Evolutionary conservation across 1,140 invertebrate genomes (phyloP).

Genomic region (Drosophila pandora): DNA sequence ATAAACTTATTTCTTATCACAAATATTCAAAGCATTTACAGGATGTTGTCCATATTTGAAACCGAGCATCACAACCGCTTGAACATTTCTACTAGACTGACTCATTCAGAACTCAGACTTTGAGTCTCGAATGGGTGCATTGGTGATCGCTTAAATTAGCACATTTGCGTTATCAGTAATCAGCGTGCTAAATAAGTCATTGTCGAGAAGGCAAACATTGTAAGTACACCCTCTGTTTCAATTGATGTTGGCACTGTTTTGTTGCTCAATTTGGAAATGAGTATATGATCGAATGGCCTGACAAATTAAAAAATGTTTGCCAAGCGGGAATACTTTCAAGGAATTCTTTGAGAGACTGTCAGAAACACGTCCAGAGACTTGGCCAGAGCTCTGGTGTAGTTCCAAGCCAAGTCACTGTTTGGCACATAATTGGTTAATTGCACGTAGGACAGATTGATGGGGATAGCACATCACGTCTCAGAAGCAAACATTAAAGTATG

Average conservation of each 20-base stretch:
- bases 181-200: conserved; percentile 55
- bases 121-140: conserved; percentile 9
- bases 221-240: conserved; percentile 19
- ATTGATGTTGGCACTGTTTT: conserved; percentile 11
- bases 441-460: conserved; percentile 39
- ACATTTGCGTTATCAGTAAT: conserved; percentile 40
- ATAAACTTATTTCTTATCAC: too few relatives aligned
- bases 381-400: background rate
- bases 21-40: background rate
- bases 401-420: conserved; percentile 22
- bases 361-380: conserved; percentile 28
- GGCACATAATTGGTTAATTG: conserved; percentile 49
- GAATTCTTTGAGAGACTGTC: conserved; percentile 21
- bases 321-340: conserved; percentile 6
- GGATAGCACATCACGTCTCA: conserved; percentile 3
- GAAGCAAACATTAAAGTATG: background rate
- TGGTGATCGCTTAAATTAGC: conserved; percentile 31
- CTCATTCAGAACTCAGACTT: background rate
- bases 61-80: background rate
- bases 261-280: background rate
- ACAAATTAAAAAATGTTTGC: conserved; percentile 59
- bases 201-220: conserved; percentile 43
- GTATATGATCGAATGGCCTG: conserved; percentile 30
- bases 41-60: background rate
- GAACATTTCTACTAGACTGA: conserved; percentile 13